Evolutionary conservation across 2,113 vertebrate species (phyloP).

Genomic region (Nibea coibor): DNA sequence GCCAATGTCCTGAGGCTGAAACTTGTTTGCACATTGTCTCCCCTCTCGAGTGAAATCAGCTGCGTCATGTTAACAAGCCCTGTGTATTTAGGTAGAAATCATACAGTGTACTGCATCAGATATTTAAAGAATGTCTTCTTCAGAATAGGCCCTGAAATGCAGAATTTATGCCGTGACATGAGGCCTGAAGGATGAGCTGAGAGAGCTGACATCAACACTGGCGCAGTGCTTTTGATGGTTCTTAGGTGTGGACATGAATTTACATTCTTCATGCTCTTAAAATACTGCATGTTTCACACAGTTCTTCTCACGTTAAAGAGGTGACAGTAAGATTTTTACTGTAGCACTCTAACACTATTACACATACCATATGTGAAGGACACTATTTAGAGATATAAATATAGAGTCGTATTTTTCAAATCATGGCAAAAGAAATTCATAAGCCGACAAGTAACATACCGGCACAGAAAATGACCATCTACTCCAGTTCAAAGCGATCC

Average conservation of each 20-base stretch:
- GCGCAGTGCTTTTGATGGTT: neutral
- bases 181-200: slow-evolving; percentile 28
- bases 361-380: neutral
- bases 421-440: neutral
- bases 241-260: neutral
- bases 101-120: slow-evolving; percentile 14
- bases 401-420: neutral
- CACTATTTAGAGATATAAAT: neutral
- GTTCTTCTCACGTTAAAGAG: slow-evolving; percentile 11
- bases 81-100: slow-evolving; percentile 18
- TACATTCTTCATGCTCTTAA: slow-evolving; percentile 26
- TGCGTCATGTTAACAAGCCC: neutral
- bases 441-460: neutral
- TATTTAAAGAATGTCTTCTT: neutral
- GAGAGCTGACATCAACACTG: neutral
- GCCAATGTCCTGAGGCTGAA: slow-evolving; percentile 32
- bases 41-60: slow-evolving; percentile 27
- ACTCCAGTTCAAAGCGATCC: neutral
- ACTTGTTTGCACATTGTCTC: slow-evolving; percentile 35
- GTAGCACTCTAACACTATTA: neutral
- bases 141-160: neutral
- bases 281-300: slow-evolving; percentile 2
- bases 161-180: neutral
- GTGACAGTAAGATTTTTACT: slow-evolving; percentile 23
- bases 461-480: slow-evolving; percentile 3